phyloP scores from a whole-genome alignment of 1,140 invertebrate genomes.

The Brachionus sp. region DNA sequence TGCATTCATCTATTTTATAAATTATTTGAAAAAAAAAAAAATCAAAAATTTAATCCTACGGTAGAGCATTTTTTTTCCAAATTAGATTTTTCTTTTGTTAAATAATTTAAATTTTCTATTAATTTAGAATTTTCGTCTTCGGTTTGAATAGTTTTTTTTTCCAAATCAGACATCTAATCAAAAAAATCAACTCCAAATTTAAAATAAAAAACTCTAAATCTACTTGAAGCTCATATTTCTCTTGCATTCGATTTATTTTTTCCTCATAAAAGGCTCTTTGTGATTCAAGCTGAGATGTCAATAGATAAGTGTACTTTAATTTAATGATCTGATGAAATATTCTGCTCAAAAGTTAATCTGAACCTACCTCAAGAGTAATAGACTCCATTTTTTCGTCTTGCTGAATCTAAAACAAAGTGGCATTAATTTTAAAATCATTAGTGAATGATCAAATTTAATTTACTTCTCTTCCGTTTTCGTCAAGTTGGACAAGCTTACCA shows the following conservation, averaged over 20 bases:
- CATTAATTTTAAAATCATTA: constrained; percentile 70
- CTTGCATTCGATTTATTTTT: constrained; percentile 67
- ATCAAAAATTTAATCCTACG: constrained; percentile 65
- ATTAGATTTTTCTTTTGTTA: constrained; percentile 54
- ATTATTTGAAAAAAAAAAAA: constrained; percentile 52
- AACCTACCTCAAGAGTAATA: constrained; percentile 46
- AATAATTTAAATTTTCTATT: constrained; percentile 55
- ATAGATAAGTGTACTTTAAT: constrained; percentile 81
- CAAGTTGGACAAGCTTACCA: constrained; percentile 83
- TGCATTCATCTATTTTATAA: constrained; percentile 62
- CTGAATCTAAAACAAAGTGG: constrained; percentile 2
- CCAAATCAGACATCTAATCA: constrained; percentile 8
- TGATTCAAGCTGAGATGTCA: constrained; percentile 92
- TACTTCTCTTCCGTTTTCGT: constrained; percentile 62
- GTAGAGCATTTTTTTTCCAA: constrained; percentile 56
- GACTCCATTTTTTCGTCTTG: constrained; percentile 50
- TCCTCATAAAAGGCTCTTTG: constrained; percentile 90
- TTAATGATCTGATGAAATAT: not conserved
- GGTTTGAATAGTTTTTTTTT: constrained; percentile 49
- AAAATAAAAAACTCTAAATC: not conserved
- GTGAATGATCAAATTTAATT: constrained; percentile 75
- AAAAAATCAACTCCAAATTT: not conserved
- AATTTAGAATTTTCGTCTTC: constrained; percentile 49
- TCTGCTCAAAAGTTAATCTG: not conserved
- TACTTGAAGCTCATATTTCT: not conserved